phyloP scores from a whole-genome alignment of 2,888 invertebrate species.

The Gari tellinella region DNA sequence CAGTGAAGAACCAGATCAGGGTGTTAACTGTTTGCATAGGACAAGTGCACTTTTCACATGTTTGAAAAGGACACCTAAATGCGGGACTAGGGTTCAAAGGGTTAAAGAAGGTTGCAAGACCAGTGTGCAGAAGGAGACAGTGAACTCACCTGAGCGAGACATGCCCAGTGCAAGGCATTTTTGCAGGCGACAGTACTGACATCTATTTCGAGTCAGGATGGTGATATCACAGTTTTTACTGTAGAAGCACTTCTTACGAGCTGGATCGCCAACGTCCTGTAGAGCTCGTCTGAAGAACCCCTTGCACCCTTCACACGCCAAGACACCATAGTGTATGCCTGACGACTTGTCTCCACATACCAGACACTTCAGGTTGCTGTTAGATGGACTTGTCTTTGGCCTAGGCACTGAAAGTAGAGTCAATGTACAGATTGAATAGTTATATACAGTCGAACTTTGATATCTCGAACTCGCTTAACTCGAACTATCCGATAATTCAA shows the following conservation, averaged over 20 bases:
- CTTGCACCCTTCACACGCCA: conserved; percentile 84
- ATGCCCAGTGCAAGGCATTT: conserved; percentile 82
- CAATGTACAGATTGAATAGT: no score
- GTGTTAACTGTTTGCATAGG: no score
- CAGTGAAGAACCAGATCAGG: no score
- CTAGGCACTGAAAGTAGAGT: conserved; percentile 45
- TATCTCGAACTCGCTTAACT: no score
- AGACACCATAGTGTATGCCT: conserved; percentile 84
- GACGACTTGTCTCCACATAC: conserved; percentile 84
- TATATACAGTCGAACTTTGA: no score
- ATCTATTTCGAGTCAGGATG: conserved; percentile 81
- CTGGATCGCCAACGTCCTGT: conserved; percentile 84
- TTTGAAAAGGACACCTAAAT: no score
- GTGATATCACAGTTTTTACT: conserved; percentile 84
- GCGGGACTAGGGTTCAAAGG: no score
- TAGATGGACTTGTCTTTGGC: conserved; percentile 54
- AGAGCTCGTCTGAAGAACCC: conserved; percentile 84
- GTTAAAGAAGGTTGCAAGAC: no score
- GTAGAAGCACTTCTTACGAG: conserved; percentile 84
- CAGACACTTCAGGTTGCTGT: conserved; percentile 78
- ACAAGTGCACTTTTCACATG: no score
- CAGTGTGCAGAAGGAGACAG: no score
- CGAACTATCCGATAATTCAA: no score
- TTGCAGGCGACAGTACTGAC: conserved; percentile 82
- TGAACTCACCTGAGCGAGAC: conserved; percentile 79